Evolutionary conservation across 2,888 invertebrate genomes (phyloP).

Genomic region (Hirtodrosophila histrioides): DNA sequence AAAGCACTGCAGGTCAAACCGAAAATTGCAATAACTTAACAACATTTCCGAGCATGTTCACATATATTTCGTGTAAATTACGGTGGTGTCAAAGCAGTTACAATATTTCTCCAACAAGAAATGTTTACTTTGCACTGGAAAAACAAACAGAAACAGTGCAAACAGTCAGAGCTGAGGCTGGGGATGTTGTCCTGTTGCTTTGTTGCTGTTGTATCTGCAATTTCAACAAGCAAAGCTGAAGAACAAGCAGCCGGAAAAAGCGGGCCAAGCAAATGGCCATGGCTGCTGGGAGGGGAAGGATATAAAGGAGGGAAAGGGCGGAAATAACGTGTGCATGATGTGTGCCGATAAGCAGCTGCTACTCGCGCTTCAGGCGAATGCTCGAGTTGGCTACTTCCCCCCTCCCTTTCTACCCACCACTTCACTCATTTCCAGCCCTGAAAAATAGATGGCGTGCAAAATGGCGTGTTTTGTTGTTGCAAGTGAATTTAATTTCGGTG

Average conservation of each 20-base stretch:
- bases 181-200: conserved; percentile 6
- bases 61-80: conserved; percentile 19
- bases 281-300: neutral
- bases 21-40: neutral
- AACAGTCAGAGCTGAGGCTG: neutral
- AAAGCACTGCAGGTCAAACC: no score
- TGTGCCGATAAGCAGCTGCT: conserved; percentile 50
- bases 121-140: conserved; percentile 25
- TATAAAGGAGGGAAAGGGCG: conserved; percentile 1
- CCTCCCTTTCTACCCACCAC: neutral
- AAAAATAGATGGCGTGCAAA: conserved; percentile 48
- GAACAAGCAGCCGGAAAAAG: conserved; percentile 22
- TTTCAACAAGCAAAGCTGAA: conserved; percentile 39
- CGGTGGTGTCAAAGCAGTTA: conserved; percentile 42
- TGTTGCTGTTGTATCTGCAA: conserved; percentile 40
- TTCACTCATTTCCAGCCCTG: neutral
- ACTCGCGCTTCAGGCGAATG: conserved; percentile 38
- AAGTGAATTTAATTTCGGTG: conserved; percentile 39
- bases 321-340: conserved; percentile 41
- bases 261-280: conserved; percentile 9
- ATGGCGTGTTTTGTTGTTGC: conserved; percentile 35
- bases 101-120: conserved; percentile 24
- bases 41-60: neutral
- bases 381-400: neutral
- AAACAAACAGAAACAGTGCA: conserved; percentile 15